Percentiles rank a stretch among this genome's conserved stretches.
Conservation (phyloP, 2,113 vertebrate genomes). For the Zootoca vivipara region DNA sequence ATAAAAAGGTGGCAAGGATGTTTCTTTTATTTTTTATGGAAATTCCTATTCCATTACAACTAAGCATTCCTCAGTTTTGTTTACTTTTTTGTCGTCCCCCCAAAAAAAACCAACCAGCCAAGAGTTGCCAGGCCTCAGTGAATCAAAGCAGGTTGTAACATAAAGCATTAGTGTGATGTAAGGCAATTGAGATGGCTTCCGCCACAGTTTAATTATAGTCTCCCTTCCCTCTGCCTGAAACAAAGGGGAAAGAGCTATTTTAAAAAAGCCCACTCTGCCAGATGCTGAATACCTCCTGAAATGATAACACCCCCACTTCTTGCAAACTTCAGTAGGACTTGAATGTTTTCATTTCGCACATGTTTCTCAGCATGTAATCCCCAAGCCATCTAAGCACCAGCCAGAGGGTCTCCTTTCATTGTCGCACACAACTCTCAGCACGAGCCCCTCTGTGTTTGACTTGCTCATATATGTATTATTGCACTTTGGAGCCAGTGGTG, state of each 20-base stretch:
- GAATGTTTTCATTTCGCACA: neutral
- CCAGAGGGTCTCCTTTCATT: neutral
- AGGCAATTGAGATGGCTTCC: neutral
- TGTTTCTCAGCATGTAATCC: constrained; percentile 11
- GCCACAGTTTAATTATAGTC: neutral
- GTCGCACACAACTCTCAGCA: neutral
- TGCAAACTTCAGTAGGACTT: neutral
- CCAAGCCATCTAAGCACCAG: neutral
- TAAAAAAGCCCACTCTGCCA: neutral
- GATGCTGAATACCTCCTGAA: neutral
- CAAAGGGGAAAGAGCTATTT: neutral
- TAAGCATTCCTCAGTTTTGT: neutral
- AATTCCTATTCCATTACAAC: neutral
- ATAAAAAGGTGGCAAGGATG: neutral
- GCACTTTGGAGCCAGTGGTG: neutral
- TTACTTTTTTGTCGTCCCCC: neutral
- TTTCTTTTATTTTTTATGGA: neutral
- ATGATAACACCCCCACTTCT: neutral
- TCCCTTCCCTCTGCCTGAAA: neutral
- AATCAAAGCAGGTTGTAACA: constrained; percentile 21
- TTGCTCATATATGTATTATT: neutral
- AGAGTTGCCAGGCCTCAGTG: constrained; percentile 22
- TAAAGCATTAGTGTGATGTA: neutral
- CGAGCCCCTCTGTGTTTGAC: neutral
- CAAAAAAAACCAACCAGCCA: no score